Evolutionary conservation across 2,113 vertebrate genomes (phyloP).

Genomic region (Nettapus auritus): DNA sequence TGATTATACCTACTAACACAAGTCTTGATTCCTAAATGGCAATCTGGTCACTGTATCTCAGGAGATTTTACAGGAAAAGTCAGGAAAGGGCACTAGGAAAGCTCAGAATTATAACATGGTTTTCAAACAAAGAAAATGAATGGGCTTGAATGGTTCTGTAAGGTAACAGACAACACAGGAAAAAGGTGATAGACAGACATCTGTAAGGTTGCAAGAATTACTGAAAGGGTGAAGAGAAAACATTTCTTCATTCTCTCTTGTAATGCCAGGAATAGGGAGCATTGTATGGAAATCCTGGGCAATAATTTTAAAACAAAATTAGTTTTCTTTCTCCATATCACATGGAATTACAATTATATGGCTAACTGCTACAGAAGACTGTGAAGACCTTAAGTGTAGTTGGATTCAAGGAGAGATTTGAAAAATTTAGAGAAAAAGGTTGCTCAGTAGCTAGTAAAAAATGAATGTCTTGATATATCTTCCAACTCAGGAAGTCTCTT

Average conservation of each 20-base stretch:
- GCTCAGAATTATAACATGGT: neutral
- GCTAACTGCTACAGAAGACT: neutral
- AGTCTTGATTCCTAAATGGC: neutral
- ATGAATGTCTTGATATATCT: neutral
- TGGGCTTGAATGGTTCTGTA: neutral
- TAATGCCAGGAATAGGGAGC: neutral
- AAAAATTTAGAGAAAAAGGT: neutral
- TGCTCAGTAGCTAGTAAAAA: neutral
- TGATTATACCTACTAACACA: neutral
- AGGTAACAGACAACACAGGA: neutral
- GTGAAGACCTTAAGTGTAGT: neutral
- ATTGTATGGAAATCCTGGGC: neutral
- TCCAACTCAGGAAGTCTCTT: neutral
- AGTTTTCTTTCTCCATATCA: neutral
- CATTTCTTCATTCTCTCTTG: neutral
- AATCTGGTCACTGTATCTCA: neutral
- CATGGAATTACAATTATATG: neutral
- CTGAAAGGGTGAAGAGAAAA: neutral
- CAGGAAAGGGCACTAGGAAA: neutral
- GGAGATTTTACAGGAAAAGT: neutral
- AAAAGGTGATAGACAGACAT: neutral
- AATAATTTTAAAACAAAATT: neutral
- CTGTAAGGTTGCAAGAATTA: neutral
- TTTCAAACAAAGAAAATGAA: neutral
- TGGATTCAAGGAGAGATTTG: neutral